Evolutionary conservation across 2,113 vertebrate species (phyloP).

Genomic region (Sylvietta virens): DNA sequence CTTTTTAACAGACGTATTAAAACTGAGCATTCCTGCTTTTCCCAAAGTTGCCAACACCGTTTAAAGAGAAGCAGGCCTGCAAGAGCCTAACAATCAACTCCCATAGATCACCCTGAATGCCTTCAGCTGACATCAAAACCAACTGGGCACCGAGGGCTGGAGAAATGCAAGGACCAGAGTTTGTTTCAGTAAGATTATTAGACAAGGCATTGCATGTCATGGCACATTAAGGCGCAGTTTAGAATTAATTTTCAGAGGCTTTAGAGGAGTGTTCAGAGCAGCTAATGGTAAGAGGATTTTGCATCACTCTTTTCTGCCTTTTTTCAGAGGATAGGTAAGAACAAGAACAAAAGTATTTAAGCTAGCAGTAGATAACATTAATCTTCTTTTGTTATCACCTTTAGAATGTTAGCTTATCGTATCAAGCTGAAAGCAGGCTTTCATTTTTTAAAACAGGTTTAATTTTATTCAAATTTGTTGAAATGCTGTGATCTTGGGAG

Average conservation of each 20-base stretch:
- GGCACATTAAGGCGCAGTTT: background rate
- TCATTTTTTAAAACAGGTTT: background rate
- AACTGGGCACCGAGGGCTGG: rapidly evolving
- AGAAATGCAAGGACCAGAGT: background rate
- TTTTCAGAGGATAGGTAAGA: background rate
- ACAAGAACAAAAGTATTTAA: background rate
- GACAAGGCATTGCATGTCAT: background rate
- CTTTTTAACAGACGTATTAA: background rate
- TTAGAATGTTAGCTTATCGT: background rate
- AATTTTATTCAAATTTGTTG: background rate
- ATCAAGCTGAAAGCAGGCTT: background rate
- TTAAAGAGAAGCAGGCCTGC: background rate
- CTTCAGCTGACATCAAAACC: background rate
- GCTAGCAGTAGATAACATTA: background rate
- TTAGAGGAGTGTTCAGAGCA: background rate
- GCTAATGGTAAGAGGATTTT: background rate
- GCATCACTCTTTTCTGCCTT: background rate
- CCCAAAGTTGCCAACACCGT: background rate
- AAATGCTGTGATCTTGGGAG: background rate
- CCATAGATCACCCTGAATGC: background rate
- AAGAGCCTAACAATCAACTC: background rate
- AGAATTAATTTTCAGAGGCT: background rate
- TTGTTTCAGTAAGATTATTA: background rate
- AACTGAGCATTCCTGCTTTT: background rate
- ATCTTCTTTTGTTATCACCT: background rate